These are phyloP conservation scores for Trachelus tabidus DNA, from an alignment of 2,888 invertebrate genomes.

Conservation along the genomic window DNA sequence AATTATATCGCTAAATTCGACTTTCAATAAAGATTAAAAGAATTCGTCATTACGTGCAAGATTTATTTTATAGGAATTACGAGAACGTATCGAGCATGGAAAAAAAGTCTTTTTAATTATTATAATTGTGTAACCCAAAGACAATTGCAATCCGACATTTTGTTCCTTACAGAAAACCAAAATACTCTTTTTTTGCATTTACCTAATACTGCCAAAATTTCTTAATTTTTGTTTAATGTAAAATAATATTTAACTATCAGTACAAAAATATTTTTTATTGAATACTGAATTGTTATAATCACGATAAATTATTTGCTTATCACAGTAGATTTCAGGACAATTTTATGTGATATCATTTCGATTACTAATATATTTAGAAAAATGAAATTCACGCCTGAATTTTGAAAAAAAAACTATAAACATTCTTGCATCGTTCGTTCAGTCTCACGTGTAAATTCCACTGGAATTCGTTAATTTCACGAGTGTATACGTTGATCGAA, in stretches of 20 bases:
- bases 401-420: background rate
- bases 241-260: too few relatives aligned
- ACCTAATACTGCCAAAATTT: too few relatives aligned
- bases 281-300: background rate
- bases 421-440: background rate
- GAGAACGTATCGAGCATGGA: background rate
- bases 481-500: background rate
- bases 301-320: background rate
- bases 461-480: background rate
- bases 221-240: too few relatives aligned
- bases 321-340: background rate
- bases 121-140: background rate
- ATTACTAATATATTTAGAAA: background rate
- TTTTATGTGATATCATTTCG: background rate
- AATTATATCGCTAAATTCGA: background rate
- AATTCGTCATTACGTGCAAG: background rate
- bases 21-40: background rate
- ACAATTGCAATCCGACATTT: background rate
- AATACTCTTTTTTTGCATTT: background rate
- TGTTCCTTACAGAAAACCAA: background rate
- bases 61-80: background rate
- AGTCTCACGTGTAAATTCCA: background rate
- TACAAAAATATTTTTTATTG: background rate
- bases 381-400: background rate
- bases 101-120: background rate